Conservation (phyloP, 64 coral and sea anemone species). For the Porites lutea region DNA sequence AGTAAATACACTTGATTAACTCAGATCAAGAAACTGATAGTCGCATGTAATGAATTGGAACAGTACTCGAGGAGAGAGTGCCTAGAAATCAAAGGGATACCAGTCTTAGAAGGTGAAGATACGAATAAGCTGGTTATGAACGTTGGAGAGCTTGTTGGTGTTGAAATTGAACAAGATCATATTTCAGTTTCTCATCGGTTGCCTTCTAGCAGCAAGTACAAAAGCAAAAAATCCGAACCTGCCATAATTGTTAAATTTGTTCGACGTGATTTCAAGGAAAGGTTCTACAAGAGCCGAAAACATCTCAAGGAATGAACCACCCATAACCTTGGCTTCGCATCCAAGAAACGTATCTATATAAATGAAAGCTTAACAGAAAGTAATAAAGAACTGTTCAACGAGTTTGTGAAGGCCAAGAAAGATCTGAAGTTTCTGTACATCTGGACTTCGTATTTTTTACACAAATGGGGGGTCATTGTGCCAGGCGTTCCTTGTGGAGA, state of each 20-base stretch:
- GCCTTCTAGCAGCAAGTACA: constrained; percentile 20
- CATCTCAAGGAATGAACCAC: neutral
- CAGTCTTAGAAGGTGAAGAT: neutral
- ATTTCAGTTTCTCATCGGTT: neutral
- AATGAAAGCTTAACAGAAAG: constrained; percentile 23
- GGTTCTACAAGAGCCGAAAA: neutral
- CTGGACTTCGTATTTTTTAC: no score
- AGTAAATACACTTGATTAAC: neutral
- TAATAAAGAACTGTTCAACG: constrained; percentile 22
- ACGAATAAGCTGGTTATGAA: neutral
- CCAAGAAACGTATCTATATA: neutral
- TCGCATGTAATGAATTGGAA: neutral
- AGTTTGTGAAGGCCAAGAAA: neutral
- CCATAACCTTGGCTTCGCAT: neutral
- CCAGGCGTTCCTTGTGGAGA: no score
- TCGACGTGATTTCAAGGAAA: neutral
- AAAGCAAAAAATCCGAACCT: neutral
- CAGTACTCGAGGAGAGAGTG: neutral
- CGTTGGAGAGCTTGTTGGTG: neutral
- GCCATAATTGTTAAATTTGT: neutral
- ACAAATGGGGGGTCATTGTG: no score
- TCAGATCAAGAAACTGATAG: neutral
- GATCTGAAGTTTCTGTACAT: neutral
- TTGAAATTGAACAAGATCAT: neutral
- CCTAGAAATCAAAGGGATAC: neutral